Evolutionary conservation across 2,888 invertebrate genomes (phyloP).

Genomic region (Norana najaformis): DNA sequence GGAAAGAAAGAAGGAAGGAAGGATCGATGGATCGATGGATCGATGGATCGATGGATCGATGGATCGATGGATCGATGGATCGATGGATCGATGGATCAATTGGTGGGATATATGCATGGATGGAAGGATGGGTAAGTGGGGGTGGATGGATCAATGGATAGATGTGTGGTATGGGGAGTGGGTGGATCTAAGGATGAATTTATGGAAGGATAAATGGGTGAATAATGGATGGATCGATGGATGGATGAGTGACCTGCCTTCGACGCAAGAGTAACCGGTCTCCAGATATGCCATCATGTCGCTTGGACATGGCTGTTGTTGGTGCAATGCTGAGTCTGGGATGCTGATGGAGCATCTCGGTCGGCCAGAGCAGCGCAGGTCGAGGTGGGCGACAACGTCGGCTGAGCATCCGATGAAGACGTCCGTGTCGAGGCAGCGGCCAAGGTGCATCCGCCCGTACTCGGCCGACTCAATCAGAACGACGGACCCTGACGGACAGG

Average conservation of each 20-base stretch:
- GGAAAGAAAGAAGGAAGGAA: neutral
- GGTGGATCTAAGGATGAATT: too few species aligned
- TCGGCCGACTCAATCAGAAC: constrained; percentile 31
- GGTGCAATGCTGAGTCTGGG: constrained; percentile 41
- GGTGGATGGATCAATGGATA: too few species aligned
- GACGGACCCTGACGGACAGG: constrained; percentile 31
- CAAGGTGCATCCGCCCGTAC: constrained; percentile 44
- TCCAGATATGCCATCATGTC: constrained; percentile 45
- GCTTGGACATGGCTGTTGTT: constrained; percentile 41
- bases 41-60: neutral
- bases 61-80: neutral
- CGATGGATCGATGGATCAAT: neutral
- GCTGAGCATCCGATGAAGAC: constrained; percentile 42
- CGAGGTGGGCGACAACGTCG: constrained; percentile 42
- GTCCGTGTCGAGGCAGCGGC: constrained; percentile 41
- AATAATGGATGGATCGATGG: neutral
- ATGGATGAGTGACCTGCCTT: constrained; percentile 36
- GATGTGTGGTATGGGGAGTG: too few species aligned
- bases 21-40: neutral
- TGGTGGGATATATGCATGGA: neutral
- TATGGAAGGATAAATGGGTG: too few species aligned
- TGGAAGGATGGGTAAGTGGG: neutral
- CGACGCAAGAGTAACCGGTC: constrained; percentile 42
- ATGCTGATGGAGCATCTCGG: constrained; percentile 39
- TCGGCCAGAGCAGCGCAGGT: constrained; percentile 43